Percentiles rank a stretch among this genome's conserved stretches.
Conservation (phyloP, 2,888 invertebrate species). For the Phortica magna region DNA sequence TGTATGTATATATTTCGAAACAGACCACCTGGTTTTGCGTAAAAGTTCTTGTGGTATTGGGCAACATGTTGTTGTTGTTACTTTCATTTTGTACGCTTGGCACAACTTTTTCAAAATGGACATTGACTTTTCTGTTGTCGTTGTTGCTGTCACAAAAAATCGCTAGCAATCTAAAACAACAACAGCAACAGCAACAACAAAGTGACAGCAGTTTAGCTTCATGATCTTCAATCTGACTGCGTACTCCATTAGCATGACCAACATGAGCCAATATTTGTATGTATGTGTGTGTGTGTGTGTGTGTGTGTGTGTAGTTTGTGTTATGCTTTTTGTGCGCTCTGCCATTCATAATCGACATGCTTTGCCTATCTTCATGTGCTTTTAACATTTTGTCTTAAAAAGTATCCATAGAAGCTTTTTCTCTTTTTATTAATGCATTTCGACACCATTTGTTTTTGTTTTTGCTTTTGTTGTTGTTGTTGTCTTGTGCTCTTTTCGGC, state of each 20-base stretch:
- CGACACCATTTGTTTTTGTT: not conserved
- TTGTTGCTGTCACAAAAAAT: not conserved
- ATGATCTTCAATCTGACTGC: constrained; percentile 15
- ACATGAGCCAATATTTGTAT: not conserved
- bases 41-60: constrained; percentile 47
- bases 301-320: not conserved
- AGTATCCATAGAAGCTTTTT: constrained; percentile 6
- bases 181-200: constrained; percentile 1
- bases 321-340: not conserved
- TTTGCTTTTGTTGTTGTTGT: not conserved
- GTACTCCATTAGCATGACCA: constrained; percentile 20
- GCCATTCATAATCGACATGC: not conserved
- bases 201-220: not conserved
- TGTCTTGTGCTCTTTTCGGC: constrained; percentile 3
- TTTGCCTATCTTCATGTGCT: not conserved
- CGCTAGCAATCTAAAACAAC: no score
- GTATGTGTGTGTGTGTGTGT: not conserved
- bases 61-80: constrained; percentile 46
- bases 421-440: constrained; percentile 10
- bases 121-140: not conserved
- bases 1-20: not conserved
- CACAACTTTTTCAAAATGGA: constrained; percentile 7
- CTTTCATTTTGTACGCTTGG: constrained; percentile 44
- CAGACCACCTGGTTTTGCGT: constrained; percentile 57
- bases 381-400: not conserved